Conservation (phyloP, 2,797 vertebrate genomes). For the Notolabrus celidotus region DNA sequence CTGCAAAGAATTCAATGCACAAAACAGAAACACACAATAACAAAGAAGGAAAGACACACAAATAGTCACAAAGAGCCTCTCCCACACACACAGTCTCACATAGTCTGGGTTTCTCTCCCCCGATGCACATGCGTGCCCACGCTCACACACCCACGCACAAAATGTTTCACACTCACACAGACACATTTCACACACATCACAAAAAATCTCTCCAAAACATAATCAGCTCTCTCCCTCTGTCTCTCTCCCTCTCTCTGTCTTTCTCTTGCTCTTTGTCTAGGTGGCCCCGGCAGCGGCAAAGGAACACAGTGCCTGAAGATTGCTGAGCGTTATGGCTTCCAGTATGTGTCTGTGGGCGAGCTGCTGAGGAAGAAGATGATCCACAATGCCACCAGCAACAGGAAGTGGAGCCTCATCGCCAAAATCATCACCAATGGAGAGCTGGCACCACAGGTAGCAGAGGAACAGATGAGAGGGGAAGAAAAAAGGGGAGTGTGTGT, state of each 20-base stretch:
- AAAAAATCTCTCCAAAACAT: slow-evolving; percentile 52
- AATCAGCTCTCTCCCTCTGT: slow-evolving; percentile 56
- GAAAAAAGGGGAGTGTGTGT: background rate
- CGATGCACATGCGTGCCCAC: slow-evolving; percentile 49
- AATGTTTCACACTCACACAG: slow-evolving; percentile 65
- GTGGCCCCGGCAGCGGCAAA: slow-evolving; percentile 97
- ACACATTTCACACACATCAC: slow-evolving; percentile 39
- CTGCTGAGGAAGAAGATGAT: slow-evolving; percentile 97
- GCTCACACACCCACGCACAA: slow-evolving; percentile 62
- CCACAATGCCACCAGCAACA: slow-evolving; percentile 97
- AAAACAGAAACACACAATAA: slow-evolving; percentile 13
- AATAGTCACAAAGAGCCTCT: background rate
- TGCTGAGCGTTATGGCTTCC: slow-evolving; percentile 95
- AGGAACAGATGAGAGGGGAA: background rate
- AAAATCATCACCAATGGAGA: slow-evolving; percentile 99
- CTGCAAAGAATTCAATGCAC: slow-evolving; percentile 14
- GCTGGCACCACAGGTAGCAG: slow-evolving; percentile 94
- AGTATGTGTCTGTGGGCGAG: slow-evolving; percentile 97
- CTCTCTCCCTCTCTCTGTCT: slow-evolving; percentile 11
- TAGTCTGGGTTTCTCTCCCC: slow-evolving; percentile 45
- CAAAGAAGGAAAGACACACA: slow-evolving; percentile 24
- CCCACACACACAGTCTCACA: slow-evolving; percentile 39
- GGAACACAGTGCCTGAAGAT: slow-evolving; percentile 98
- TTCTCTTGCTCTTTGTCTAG: slow-evolving; percentile 72
- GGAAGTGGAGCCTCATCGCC: slow-evolving; percentile 98